Evolutionary conservation across 2,888 invertebrate species (phyloP), one percentile per base, ranked within the genome.

Genomic region (Cosmia pyralina): DNA sequence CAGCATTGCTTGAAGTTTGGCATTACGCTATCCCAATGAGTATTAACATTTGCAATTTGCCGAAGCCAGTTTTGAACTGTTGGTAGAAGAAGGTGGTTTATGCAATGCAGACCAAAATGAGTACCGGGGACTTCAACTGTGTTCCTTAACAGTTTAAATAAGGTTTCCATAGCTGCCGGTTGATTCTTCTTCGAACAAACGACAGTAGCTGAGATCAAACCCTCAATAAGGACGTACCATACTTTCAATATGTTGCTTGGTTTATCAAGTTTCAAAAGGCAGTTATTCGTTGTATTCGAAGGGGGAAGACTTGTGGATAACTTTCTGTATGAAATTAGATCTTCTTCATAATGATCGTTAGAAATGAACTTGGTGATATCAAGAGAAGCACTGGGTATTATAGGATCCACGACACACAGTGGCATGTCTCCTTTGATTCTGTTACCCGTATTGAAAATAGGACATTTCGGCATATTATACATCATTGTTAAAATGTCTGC

Each of bases 1-100:
- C 98, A 98, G 90, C 98, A 99, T 90, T 99, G 99, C 90, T 99
- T 99, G 90, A 99, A 99, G 92, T 99, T 99, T 81, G 98, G 98
- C 92, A 98, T 98, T 66, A 98, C 97, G 83, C 97, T 96, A 84
- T 98, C 97, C 97, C 98, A 97, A 80, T 98, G 97, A 81, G 97
- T 96, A 84, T 97, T 97, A 10, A 97, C 97, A 85, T 98, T 97
- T 22, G 97, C 96, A 34, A 97, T 97, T 91, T 98, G 97, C 17
- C 99, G 96, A 75, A 99, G 94, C 99, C 99, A 99, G 88, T 98
- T 98, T 94, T 99, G 99, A 22, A 99, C 98, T 96, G 98, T 98
- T 0, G 99, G 99, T 69, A 99, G 96, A 11, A 99, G 94, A 68
- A 99, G 95, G 91, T 99, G 98, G 92, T 99, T 99, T 73, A 99